Evolutionary conservation across 2,888 invertebrate species (phyloP).

Genomic region (Neoscelio sp.): DNA sequence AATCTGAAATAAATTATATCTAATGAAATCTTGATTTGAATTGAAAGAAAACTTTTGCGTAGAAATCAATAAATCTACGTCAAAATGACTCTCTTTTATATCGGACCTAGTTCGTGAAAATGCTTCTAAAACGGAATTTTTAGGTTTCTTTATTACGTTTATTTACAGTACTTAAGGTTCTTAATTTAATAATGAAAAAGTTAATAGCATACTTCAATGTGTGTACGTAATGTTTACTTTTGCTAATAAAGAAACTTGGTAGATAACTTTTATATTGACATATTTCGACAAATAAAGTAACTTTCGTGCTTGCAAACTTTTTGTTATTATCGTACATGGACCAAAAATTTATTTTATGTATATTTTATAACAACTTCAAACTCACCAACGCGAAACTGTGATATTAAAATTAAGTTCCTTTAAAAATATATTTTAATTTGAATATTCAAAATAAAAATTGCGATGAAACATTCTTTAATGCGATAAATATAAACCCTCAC

Average conservation of each 20-base stretch:
- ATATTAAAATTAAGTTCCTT: slow-evolving; percentile 24
- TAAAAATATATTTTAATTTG: not conserved
- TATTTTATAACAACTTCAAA: slow-evolving; percentile 28
- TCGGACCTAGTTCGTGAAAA: not conserved
- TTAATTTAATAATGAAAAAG: slow-evolving; percentile 20
- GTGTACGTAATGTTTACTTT: slow-evolving; percentile 13
- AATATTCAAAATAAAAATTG: not conserved
- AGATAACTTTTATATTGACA: slow-evolving; percentile 37
- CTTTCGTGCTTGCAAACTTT: slow-evolving; percentile 30
- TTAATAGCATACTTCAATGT: slow-evolving; percentile 1
- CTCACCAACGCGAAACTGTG: not conserved
- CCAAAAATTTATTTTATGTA: slow-evolving; percentile 9
- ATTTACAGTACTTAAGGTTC: too few relatives aligned
- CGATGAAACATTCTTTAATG: too few relatives aligned
- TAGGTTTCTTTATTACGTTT: too few relatives aligned
- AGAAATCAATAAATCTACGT: slow-evolving; percentile 19
- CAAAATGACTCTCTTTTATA: not conserved
- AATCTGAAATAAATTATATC: slow-evolving; percentile 38
- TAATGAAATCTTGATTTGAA: slow-evolving; percentile 46
- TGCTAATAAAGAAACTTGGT: slow-evolving; percentile 5
- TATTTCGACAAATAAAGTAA: slow-evolving; percentile 32
- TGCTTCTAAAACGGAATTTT: not conserved
- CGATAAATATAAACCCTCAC: too few relatives aligned
- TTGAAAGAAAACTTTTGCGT: not conserved
- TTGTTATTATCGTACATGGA: slow-evolving; percentile 14